Evolutionary conservation across 2,113 vertebrate species (phyloP).

Genomic region (Camarhynchus parvulus): DNA sequence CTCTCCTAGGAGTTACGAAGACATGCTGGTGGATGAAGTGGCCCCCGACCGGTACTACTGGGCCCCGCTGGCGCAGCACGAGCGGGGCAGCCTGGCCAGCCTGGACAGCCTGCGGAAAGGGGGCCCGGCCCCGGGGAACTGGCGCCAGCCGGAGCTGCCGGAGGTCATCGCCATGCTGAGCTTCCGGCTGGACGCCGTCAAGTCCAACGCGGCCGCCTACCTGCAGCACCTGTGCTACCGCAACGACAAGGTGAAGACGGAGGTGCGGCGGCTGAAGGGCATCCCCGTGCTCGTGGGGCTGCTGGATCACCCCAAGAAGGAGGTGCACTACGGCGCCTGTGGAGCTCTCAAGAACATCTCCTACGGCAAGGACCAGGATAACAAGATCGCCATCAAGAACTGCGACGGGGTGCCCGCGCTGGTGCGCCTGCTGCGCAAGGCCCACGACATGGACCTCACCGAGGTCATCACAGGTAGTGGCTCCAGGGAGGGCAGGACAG

Average conservation of each 20-base stretch:
- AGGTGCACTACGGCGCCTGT: conserved; percentile 92
- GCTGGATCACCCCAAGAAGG: conserved; percentile 93
- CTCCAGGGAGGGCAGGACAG: background rate
- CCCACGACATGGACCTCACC: conserved; percentile 88
- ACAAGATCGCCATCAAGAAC: conserved; percentile 98
- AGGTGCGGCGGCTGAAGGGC: conserved; percentile 92
- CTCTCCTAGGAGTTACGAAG: conserved; percentile 86
- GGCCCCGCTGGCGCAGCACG: conserved; percentile 89
- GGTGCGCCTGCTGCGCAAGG: conserved; percentile 88
- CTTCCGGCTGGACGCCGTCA: conserved; percentile 91
- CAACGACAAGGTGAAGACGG: conserved; percentile 95
- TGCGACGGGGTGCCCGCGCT: conserved; percentile 93
- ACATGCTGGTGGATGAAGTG: conserved; percentile 89
- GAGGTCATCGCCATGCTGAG: conserved; percentile 97
- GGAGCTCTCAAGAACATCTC: conserved; percentile 98
- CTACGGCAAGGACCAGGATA: conserved; percentile 90
- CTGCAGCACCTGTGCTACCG: conserved; percentile 95
- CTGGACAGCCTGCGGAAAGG: conserved; percentile 92
- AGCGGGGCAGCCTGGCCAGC: conserved; percentile 92
- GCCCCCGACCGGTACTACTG: conserved; percentile 88
- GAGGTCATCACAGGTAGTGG: conserved; percentile 92
- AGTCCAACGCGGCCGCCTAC: conserved; percentile 92
- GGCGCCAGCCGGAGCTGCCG: conserved; percentile 93
- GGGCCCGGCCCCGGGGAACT: conserved; percentile 71
- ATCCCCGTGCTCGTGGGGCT: conserved; percentile 91